A percentile compares a stretch with the other conserved stretches of the same genome.
Evolutionary conservation across 2,797 vertebrate genomes (phyloP).

Genomic region (Catostomus latipinnis): DNA sequence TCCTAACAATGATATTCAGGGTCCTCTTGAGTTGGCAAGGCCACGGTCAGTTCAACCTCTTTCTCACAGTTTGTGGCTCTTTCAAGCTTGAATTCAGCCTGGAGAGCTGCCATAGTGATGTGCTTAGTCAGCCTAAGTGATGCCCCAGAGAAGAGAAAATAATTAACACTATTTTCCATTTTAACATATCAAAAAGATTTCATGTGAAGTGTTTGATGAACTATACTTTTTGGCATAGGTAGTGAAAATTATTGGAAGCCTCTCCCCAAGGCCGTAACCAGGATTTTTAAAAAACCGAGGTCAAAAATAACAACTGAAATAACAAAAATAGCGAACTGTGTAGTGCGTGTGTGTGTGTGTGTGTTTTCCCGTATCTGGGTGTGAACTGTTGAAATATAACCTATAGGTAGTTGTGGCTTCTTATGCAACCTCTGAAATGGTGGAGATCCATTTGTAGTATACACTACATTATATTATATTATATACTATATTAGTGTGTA

Average conservation of each 20-base stretch:
- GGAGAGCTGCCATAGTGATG: conserved; percentile 59
- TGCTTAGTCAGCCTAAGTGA: conserved; percentile 71
- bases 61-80: conserved; percentile 69
- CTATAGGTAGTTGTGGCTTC: no score
- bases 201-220: not conserved
- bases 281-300: conserved; percentile 75
- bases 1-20: conserved; percentile 67
- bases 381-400: no score
- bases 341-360: no score
- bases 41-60: conserved; percentile 72
- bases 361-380: no score
- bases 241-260: conserved; percentile 71
- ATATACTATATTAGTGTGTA: no score
- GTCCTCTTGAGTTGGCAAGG: conserved; percentile 61
- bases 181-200: not conserved
- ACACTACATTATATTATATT: no score
- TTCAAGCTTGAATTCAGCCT: conserved; percentile 62
- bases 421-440: no score
- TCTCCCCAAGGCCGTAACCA: conserved; percentile 79
- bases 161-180: not conserved
- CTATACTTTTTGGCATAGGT: conserved; percentile 72
- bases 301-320: conserved; percentile 62
- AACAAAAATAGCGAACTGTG: no score
- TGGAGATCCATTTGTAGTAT: no score
- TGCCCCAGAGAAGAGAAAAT: not conserved